Base-by-base conservation (phyloP, 2,113 vertebrate genomes). In the Colius striatus region DNA sequence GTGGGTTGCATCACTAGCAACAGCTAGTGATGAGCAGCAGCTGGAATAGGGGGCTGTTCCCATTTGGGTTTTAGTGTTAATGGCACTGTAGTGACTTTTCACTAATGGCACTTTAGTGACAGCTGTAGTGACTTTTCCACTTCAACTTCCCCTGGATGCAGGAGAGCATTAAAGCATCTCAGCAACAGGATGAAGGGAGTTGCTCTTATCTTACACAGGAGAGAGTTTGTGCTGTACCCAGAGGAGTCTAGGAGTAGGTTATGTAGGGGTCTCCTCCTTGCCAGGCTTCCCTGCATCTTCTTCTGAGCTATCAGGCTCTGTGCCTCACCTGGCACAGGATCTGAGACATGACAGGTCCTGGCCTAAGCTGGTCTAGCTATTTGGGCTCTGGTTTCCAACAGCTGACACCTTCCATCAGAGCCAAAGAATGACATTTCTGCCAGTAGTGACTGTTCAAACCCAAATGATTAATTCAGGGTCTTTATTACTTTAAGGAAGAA, bases 1-100 rank as follows among this genome's bases (percentile, higher is more conserved):
- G 9, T 2, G 10, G 27, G 30, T 0, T 0, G 25, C 7, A 2
- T 19, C 0, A 0, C 19, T 36, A 30, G 30, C 47, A 80, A 62
- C 1, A n/a, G n/a, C n/a, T n/a, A n/a, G n/a, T 54, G n/a, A 34
- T 54, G n/a, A 73, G 41, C 12, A 71, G 43, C 58, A 71, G 38
- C 29, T 58, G 67, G 47, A 50, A 19, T 0, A n/a, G 2, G 12
- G 29, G 14, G 16, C 10, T 83, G 48, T 43, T 84, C 41, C 63
- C 30, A 1, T 54, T 57, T 9, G 3, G 1, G 6, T 83, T 62
- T 61, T 6, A 41, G 38, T 41, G 1, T 41, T 90, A 21, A 3
- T 71, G 8, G 11, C 19, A n/a, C 15, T 19, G 16, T n/a, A 34
- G n/a, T n/a, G n/a, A n/a, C n/a, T n/a, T n/a, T n/a, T n/a, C n/a